Evolutionary conservation across 2,113 vertebrate genomes (phyloP), one percentile per base, ranked within the genome.

Genomic region (Lepidothrix coronata): DNA sequence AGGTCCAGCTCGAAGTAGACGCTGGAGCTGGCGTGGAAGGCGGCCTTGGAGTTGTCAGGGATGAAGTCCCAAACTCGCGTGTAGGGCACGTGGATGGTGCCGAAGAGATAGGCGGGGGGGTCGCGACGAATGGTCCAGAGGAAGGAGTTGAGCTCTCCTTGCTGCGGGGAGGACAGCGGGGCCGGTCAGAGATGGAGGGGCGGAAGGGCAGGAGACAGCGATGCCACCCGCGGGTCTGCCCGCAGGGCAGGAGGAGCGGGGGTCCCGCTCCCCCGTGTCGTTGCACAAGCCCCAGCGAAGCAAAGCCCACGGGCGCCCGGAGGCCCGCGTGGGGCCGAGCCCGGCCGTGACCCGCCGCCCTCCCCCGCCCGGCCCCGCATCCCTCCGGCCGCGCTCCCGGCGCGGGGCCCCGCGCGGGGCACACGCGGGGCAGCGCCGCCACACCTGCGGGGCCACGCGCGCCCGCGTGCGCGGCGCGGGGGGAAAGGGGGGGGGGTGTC

Each of bases 31-130:
- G 95, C 98, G 58, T 98, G 98, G 96, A 99, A 99, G 31, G 99
- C 99, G 12, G 97, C 98, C 97, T 99, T 99, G 66, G 99, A 99
- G 96, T 98, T 98, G 75, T 99, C 97, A 0, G 99, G 99, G 95
- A 99, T 99, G 95, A 98, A 99, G 97, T 99, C 99, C 99, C 99
- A 99, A 61, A 99, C 99, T 1, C 99, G 98, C 16, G 99, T 99
- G 96, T 99, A 99, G 33, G 99, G 99, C 77, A 99, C 99, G 16
- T 99, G 99, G 96, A 99, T 99, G 93, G 99, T 99, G 78, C 99
- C 99, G 39, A 99, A 99, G 62, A 99, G 97, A 96, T 99, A 99
- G 31, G 99, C 99, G 0, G 99, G 99, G 66, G 98, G 98, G 20
- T 98, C 96, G 0, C 99, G 98, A 49, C 98, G 98, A 61, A 99